Base-by-base conservation (phyloP, 92 coral and sea anemone species). In the Diadumene lineata region DNA sequence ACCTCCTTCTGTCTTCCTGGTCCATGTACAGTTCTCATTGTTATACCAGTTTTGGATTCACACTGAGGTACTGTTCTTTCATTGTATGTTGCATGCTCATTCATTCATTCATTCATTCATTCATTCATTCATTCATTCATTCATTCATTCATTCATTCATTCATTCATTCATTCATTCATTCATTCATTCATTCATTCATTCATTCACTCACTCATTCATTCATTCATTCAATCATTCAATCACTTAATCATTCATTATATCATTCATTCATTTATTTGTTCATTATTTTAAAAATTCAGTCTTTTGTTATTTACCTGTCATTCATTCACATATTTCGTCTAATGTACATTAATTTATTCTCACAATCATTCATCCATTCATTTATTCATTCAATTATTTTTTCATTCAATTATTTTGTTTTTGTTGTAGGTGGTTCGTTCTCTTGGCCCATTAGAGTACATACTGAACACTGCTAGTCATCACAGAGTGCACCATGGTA, bases 401-500 rank as follows among this genome's bases (percentile, higher is more conserved):
- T 4, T 38, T 38, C 13, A 38, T 38, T 38, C 13, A 38, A 4
- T 38, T 38, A 13, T 38, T 38, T 58, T 30, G 0, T 32, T 1
- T 60, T 31, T 48, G 1, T 58, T 46, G 13, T 70, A 89, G 94
- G 72, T 88, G 13, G 88, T 93, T 18, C 79, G 88, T 15, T 82
- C 97, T 43, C 72, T 88, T 85, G 98, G 98, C 29, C 97, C 97
- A 48, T 66, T 93, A 82, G 98, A 93, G 70, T 93, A 90, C 82
- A 85, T 93, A 23, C 73, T 93, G 0, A 93, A 93, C 77, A 76
- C 92, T 21, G 97, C 98, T 22, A 93, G 98, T 64, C 98, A 93
- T 72, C 98, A 93, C 92, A 84, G 98, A 64, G 98, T 93, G 3
- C 98, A 93, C 33, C 98, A 93, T 72, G 98, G 96, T 93, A 82